Base-by-base conservation (phyloP, 1,140 invertebrate species). In the Drosophila fuyamai region DNA sequence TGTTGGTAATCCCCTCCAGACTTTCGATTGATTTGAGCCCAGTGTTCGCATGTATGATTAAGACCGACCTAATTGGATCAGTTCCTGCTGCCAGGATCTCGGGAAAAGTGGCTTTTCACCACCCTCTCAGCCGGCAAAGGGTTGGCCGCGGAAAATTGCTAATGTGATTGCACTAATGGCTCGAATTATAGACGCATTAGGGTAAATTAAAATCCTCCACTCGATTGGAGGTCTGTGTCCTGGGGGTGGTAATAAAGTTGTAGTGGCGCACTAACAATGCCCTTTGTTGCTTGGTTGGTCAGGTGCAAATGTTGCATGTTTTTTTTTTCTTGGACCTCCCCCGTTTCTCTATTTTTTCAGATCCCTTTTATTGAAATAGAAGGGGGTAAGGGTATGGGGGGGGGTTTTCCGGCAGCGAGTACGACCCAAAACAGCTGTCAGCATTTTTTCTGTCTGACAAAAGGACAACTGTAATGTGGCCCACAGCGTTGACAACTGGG, bases 131-230 rank as follows among this genome's bases (percentile, higher is more conserved):
- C 13, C 36, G 14, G 47, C 35, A 86, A 89, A 79, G 83, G 84
- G 84, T 84, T 80, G 76, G 46, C 63, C 48, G 53, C 60, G 60
- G 80, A 89, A 82, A 73, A 82, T 89, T 79, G 79, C 76, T 83
- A 91, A 91, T 89, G 89, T 91, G 84, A 89, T 89, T 91, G 84
- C 85, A 83, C 76, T 91, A 91, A 89, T 91, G 89, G 89, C 68
- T 76, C 72, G 89, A 91, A 91, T 91, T 91, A 91, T 91, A 80
- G 79, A 91, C 89, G 90, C 89, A 91, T 91, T 91, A 91, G 84
- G 74, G 84, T 86, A 85, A 91, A 91, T 91, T 91, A 91, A 91
- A 91, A 91, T 89, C 81, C 66, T 85, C 70, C 78, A 85, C 79
- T 76, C 54, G 50, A 68, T 41, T 62, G 74, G 50, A 12, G 6